Evolutionary conservation across 1,140 invertebrate genomes (phyloP).

Genomic region (Rhyacophila brunnea): DNA sequence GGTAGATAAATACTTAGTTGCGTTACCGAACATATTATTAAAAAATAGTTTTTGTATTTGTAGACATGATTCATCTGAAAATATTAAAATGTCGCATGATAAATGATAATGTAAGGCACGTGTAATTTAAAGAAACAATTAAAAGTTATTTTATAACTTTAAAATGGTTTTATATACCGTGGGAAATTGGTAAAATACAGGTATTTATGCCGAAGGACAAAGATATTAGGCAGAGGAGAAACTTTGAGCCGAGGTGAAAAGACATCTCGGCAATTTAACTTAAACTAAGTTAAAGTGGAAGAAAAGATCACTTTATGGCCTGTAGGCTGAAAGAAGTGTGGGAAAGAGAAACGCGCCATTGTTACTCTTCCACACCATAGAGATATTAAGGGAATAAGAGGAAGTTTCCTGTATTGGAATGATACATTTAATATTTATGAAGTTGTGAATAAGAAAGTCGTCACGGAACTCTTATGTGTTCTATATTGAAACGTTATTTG

Average conservation of each 20-base stretch:
- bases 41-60: too few relatives aligned
- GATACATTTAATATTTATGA: conserved; percentile 35
- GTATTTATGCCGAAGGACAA: too few relatives aligned
- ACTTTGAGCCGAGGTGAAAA: conserved; percentile 8
- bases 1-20: too few relatives aligned
- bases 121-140: too few relatives aligned
- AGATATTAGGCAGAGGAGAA: too few relatives aligned
- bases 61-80: too few relatives aligned
- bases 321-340: not conserved
- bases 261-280: conserved; percentile 29
- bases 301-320: conserved; percentile 23
- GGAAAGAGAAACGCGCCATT: not conserved
- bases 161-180: too few relatives aligned
- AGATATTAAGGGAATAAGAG: conserved; percentile 18
- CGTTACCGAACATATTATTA: too few relatives aligned
- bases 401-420: conserved; percentile 31
- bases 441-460: conserved; percentile 34
- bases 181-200: too few relatives aligned
- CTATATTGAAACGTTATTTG: conserved; percentile 35
- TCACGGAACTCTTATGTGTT: conserved; percentile 31
- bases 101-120: too few relatives aligned
- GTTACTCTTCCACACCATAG: conserved; percentile 1
- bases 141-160: too few relatives aligned
- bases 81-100: too few relatives aligned
- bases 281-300: conserved; percentile 29